Evolutionary conservation across 92 coral and sea anemone species (phyloP).

Genomic region (Pocillopora meandrina): DNA sequence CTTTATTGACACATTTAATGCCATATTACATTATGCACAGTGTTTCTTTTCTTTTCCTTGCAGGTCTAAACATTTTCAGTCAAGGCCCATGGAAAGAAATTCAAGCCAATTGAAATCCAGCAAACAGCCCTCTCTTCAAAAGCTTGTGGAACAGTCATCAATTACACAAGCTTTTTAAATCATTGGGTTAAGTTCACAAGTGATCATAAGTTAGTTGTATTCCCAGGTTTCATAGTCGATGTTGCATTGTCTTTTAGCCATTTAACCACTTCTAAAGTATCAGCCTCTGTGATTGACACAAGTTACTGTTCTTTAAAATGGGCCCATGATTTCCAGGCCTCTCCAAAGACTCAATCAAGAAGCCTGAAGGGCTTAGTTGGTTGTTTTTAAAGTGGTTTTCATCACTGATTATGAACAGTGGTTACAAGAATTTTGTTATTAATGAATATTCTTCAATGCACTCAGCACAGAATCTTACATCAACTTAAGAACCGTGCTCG

Average conservation of each 20-base stretch:
- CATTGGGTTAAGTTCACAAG: constrained; percentile 40
- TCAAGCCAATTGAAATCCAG: constrained; percentile 37
- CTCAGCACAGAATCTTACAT: no score
- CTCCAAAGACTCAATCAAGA: no score
- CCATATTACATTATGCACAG: not conserved
- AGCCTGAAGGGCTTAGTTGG: no score
- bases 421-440: no score
- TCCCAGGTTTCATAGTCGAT: constrained; percentile 27
- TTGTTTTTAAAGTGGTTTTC: no score
- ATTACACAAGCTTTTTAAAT: constrained; percentile 38
- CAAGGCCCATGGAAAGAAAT: constrained; percentile 48
- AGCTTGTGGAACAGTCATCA: constrained; percentile 51
- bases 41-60: constrained; percentile 21
- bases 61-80: constrained; percentile 51
- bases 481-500: no score
- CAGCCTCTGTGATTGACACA: constrained; percentile 7
- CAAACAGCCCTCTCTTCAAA: constrained; percentile 36
- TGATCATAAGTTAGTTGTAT: constrained; percentile 18
- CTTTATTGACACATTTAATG: not conserved
- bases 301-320: not conserved
- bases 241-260: constrained; percentile 8
- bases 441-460: no score
- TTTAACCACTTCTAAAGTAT: not conserved
- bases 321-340: not conserved
- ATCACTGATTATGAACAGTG: no score